Evolutionary conservation across 2,797 vertebrate species (phyloP), one percentile per base, ranked within the genome.

Genomic region (Phoebastria nigripes): DNA sequence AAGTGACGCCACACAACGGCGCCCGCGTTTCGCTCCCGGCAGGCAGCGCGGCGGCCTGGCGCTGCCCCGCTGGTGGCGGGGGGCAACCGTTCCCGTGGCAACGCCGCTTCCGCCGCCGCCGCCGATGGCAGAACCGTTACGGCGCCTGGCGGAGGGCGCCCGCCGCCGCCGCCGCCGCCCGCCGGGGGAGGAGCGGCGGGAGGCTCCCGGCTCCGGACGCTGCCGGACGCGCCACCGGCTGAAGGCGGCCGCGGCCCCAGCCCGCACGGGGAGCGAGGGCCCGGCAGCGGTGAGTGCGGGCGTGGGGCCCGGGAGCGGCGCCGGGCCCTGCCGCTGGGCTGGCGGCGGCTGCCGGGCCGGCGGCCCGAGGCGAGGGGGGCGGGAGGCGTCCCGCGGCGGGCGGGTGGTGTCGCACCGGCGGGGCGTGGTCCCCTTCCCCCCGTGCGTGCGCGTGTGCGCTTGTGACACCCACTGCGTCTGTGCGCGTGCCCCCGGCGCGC

Each of bases 1-100:
- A 74, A 74, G 16, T 70, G 44, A n/a, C 44, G 67, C 6, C 5
- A 9, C 1, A 5, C 0, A 5, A 1, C 7, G 4, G 70, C 39
- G 87, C 24, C 58, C 13, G 9, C 8, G 6, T 5, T 10, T 6
- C 39, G 17, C 9, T 69, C 55, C 71, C 71, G 55, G 41, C 41
- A 21, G n/a, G 39, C 15, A 8, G 47, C 15, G 54, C 44, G 13
- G 26, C n/a, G 3, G 31, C 22, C 21, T 1, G 37, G 35, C 11
- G n/a, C 39, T 21, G 29, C 16, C 14, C 19, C 6, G 76, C 13
- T 19, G 20, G n/a, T 41, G 33, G 19, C 14, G 15, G 26, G 54
- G 18, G 35, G 24, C 19, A 4, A 4, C 25, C 1, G 72, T 90
- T 89, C 63, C 62, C 26, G n/a, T 26, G 26, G 70, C 17, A 72